Conservation (phyloP, 2,888 invertebrate species). For the Alentia gelatinosa region DNA sequence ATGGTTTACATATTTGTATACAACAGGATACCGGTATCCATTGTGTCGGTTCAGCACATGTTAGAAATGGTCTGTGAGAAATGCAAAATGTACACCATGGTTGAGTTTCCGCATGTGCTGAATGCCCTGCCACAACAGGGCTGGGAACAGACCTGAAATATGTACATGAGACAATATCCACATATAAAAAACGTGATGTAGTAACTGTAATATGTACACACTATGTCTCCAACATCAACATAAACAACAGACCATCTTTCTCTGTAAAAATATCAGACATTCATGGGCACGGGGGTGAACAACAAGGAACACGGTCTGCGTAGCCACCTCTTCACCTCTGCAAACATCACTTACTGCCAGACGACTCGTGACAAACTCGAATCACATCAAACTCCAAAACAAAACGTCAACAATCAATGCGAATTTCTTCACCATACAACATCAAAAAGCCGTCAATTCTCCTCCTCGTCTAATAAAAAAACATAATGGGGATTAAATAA, state of each 20-base stretch:
- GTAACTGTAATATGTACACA: neutral
- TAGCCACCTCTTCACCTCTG: neutral
- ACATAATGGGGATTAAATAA: neutral
- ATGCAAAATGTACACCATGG: neutral
- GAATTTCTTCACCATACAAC: neutral
- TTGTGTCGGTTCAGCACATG: no score
- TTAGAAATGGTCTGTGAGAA: neutral
- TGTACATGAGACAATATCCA: constrained; percentile 18
- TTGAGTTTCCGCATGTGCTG: neutral
- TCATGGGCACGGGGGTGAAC: neutral
- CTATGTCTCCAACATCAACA: neutral
- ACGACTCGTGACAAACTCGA: neutral
- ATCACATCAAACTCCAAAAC: neutral
- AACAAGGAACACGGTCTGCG: neutral
- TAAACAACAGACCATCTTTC: neutral
- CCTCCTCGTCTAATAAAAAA: neutral
- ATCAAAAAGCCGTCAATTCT: neutral
- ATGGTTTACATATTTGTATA: no score
- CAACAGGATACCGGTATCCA: no score
- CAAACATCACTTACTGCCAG: no score
- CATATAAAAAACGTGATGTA: neutral
- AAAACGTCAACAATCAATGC: neutral
- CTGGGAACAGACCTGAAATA: neutral
- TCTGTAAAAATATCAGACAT: neutral
- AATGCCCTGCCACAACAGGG: neutral